These are phyloP conservation scores for Clarias magur DNA, from an alignment of 2,113 vertebrate genomes.

Conservation along the genomic window DNA sequence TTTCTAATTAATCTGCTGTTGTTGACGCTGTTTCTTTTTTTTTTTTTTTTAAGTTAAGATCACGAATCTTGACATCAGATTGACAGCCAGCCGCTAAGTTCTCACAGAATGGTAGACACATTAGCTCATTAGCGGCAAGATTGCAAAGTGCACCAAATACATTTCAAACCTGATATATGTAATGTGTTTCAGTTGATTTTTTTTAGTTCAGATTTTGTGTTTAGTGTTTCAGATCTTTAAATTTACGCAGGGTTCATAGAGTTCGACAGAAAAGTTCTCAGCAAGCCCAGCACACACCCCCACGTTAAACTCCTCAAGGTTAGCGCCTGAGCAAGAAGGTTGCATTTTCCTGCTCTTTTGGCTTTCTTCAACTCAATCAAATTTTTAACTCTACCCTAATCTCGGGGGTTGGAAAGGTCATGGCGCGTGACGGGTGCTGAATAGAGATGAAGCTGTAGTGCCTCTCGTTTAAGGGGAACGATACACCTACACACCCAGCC, in stretches of 20 bases:
- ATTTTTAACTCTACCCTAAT: slow-evolving; percentile 66
- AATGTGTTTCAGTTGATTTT: neutral
- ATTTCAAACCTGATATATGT: neutral
- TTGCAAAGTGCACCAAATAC: neutral
- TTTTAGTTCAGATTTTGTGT: no score
- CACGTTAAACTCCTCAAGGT: slow-evolving; percentile 64
- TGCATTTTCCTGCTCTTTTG: slow-evolving; percentile 56
- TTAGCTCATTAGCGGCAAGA: neutral
- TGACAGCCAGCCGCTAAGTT: neutral
- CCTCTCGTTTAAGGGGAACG: slow-evolving; percentile 49
- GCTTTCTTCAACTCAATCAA: slow-evolving; percentile 64
- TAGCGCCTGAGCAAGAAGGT: slow-evolving; percentile 63
- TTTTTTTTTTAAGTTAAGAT: no score
- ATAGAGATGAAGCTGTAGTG: slow-evolving; percentile 64
- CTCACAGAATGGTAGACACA: neutral
- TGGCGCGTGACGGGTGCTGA: slow-evolving; percentile 54
- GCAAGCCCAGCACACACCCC: neutral
- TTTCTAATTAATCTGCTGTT: no score
- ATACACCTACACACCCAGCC: slow-evolving; percentile 47
- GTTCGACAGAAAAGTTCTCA: neutral
- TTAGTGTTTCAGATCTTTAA: neutral
- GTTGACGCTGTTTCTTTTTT: no score
- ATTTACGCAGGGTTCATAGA: neutral
- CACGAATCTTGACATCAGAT: neutral
- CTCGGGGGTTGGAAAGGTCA: slow-evolving; percentile 68